Base-by-base conservation (phyloP, 2,888 invertebrate species). In the Limnephilus lunatus region DNA sequence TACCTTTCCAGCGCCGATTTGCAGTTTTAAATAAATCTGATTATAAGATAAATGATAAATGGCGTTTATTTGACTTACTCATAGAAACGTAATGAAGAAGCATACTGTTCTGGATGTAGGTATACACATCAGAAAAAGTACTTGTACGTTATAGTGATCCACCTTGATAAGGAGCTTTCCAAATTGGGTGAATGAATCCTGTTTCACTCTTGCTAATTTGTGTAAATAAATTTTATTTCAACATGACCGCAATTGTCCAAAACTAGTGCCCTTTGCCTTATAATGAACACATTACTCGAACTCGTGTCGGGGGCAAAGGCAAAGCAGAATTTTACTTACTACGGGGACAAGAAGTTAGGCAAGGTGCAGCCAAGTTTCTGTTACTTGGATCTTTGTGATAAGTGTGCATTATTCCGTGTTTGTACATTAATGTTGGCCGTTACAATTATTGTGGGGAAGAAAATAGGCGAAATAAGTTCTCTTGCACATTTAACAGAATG, bases 301-400 rank as follows among this genome's bases (percentile, higher is more conserved):
- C 68, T 68, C 68, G 25, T 68, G 68, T 68, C 68, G 68, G 25
- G 68, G 68, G 68, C 68, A 68, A 68, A 53, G n/a, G 68, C 68
- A 68, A n/a, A 68, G 68, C 68, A 68, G 68, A 68, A 68, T 68
- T 68, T 68, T 68, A 68, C 68, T 68, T 68, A 68, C 68, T 68
- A 68, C 19, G 25, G 68, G 25, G 68, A 68, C 68, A 7, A 68
- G 68, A 68, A 68, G 68, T 68, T 68, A 68, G 68, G 68, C 68
- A 68, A 68, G 68, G 68, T 68, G 68, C 68, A 68, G 68, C 68
- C 68, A 68, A 68, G 68, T 68, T 68, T 68, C 68, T 68, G 68
- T 68, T 4, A 68, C 68, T 68, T 68, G 68, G 68, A 68, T 68
- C 68, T 68, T 25, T 68, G 68, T 68, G 68, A 68, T 68, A 68